These are phyloP conservation scores for Epinephelus malabaricus DNA, from an alignment of 2,797 vertebrate species.

Conservation along the genomic window DNA sequence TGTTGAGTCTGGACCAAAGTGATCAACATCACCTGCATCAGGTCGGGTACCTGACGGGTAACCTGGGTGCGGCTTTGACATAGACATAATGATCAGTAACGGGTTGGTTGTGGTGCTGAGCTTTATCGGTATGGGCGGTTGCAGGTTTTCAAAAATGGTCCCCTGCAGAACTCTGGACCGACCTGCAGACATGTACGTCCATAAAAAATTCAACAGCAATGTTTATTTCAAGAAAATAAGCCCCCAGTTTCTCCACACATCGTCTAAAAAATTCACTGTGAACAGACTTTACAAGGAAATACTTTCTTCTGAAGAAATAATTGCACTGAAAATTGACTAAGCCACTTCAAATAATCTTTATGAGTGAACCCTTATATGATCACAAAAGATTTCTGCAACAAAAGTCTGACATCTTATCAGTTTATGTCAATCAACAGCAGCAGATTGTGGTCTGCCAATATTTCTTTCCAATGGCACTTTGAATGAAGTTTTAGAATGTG, in stretches of 20 bases:
- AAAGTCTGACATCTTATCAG: slow-evolving; percentile 2
- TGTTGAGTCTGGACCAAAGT: background rate
- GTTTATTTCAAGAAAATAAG: background rate
- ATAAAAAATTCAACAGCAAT: no score
- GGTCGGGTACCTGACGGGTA: no score
- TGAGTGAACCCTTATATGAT: background rate
- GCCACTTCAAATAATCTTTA: background rate
- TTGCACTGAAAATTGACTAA: background rate
- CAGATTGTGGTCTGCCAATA: background rate
- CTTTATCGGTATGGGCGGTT: no score
- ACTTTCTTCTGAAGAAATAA: background rate
- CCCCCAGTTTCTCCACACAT: background rate
- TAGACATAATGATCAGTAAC: no score
- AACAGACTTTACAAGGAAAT: background rate
- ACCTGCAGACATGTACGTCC: background rate
- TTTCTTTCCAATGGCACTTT: background rate
- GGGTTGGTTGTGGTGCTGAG: no score
- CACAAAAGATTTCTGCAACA: background rate
- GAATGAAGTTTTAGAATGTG: slow-evolving; percentile 2
- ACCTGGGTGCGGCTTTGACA: no score
- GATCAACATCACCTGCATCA: background rate
- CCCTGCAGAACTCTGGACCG: no score
- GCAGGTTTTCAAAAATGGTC: no score
- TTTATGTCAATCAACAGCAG: background rate
- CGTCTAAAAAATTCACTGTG: background rate